Conservation (phyloP, 2,888 invertebrate genomes). For the Laspeyria flexula region DNA sequence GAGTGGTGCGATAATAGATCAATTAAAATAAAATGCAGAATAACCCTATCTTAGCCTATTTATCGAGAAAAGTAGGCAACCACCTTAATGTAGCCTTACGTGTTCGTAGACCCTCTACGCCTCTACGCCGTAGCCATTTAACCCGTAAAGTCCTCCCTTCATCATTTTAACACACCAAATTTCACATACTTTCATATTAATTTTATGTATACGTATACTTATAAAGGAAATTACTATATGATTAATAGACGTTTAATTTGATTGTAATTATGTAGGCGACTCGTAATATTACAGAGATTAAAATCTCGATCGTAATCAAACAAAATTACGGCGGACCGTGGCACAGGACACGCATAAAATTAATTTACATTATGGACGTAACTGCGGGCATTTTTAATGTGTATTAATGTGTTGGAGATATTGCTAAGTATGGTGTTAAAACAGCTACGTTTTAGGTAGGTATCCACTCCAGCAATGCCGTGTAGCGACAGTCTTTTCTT, state of each 20-base stretch:
- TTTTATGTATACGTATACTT: conserved; percentile 4
- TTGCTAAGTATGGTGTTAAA: too few species aligned
- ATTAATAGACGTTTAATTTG: conserved; percentile 38
- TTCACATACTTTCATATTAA: conserved; percentile 16
- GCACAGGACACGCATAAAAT: conserved; percentile 25
- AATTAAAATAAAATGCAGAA: too few species aligned
- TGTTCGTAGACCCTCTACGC: neutral
- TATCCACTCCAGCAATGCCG: too few species aligned
- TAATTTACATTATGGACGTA: conserved; percentile 28
- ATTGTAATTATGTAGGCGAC: conserved; percentile 30
- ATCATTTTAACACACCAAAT: conserved; percentile 6
- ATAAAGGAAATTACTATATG: conserved; percentile 40
- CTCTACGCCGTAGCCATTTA: neutral
- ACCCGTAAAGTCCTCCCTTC: neutral
- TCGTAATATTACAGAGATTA: conserved; percentile 36
- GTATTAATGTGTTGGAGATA: too few species aligned
- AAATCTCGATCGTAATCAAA: conserved; percentile 32
- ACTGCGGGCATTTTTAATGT: too few species aligned
- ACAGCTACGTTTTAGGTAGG: too few species aligned
- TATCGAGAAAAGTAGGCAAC: too few species aligned
- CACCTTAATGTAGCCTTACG: too few species aligned
- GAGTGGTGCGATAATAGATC: too few species aligned
- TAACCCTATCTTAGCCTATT: too few species aligned
- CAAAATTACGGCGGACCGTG: conserved; percentile 13
- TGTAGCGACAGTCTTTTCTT: too few species aligned